These are phyloP conservation scores for Uropsilus gracilis DNA, from an alignment of 2,113 vertebrate species.

Conservation along the genomic window DNA sequence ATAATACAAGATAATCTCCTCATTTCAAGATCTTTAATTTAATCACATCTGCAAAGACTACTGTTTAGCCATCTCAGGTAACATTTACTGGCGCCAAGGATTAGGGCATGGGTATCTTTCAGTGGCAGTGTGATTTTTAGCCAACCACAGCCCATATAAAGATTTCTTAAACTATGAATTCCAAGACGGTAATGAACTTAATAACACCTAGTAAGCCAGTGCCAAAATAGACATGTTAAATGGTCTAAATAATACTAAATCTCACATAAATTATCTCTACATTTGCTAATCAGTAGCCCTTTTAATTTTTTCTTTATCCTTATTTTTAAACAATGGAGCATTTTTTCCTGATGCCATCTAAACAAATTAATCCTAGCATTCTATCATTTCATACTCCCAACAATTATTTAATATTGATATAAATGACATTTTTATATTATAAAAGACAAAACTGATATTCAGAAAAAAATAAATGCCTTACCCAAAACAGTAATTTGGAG, in stretches of 20 bases:
- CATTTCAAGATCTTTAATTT: neutral
- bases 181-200: neutral
- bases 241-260: neutral
- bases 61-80: neutral
- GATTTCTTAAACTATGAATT: neutral
- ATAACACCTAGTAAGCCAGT: neutral
- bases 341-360: neutral
- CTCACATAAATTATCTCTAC: neutral
- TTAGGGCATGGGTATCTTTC: neutral
- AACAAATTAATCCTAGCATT: neutral
- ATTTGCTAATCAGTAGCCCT: neutral
- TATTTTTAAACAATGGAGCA: conserved; percentile 16
- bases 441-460: conserved; percentile 37
- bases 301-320: conserved; percentile 10
- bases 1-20: neutral
- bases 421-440: neutral
- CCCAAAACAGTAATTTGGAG: neutral
- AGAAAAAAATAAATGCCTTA: conserved; percentile 9
- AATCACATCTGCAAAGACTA: neutral
- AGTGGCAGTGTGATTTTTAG: neutral
- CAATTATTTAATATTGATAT: neutral
- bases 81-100: neutral
- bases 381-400: neutral
- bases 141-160: neutral
- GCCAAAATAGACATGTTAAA: neutral